These are phyloP conservation scores for Camponotus vicinus DNA, from an alignment of 1,140 invertebrate genomes.

Conservation along the genomic window DNA sequence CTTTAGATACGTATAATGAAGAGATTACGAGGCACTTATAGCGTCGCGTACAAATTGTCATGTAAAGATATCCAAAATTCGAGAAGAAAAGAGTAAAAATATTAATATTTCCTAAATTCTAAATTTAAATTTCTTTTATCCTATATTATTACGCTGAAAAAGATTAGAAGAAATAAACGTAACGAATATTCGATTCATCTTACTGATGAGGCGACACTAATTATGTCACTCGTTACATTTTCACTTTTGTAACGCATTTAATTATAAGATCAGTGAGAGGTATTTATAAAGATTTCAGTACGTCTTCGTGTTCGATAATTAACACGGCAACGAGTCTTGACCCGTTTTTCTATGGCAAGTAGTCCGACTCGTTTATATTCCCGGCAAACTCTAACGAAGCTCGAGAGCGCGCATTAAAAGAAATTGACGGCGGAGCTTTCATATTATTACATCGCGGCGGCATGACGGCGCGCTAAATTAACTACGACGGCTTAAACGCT, in stretches of 20 bases:
- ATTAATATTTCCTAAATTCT: too few species aligned
- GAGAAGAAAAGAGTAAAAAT: not conserved
- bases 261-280: not conserved
- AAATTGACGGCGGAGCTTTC: constrained; percentile 62
- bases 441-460: constrained; percentile 39
- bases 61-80: constrained; percentile 13
- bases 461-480: constrained; percentile 56
- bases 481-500: constrained; percentile 57
- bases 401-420: constrained; percentile 67
- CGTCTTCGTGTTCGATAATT: constrained; percentile 19
- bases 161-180: constrained; percentile 15
- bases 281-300: constrained; percentile 33
- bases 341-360: constrained; percentile 43
- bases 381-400: constrained; percentile 57
- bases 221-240: not conserved
- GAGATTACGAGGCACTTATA: constrained; percentile 54
- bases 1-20: constrained; percentile 58
- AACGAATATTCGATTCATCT: not conserved
- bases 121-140: too few species aligned
- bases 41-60: not conserved
- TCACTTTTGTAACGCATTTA: not conserved
- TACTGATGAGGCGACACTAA: not conserved
- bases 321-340: constrained; percentile 33
- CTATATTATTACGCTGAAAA: too few species aligned
- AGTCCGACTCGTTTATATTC: constrained; percentile 61